Evolutionary conservation across 2,797 vertebrate species (phyloP), one percentile per base, ranked within the genome.

Genomic region (Okamejei kenojei): DNA sequence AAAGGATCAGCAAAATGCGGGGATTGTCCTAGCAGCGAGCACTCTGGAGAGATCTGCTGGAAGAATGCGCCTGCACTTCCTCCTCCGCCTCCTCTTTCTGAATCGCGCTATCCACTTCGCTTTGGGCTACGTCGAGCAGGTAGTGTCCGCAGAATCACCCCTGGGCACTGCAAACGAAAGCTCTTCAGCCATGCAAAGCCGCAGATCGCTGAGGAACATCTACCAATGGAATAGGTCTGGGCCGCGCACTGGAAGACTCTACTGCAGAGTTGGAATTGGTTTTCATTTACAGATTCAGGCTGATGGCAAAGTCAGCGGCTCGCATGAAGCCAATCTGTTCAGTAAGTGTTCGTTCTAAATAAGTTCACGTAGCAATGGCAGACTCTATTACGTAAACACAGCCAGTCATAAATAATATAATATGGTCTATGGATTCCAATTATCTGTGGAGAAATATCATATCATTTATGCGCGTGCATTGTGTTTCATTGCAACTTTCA

Each of bases 221-320:
- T 96, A 96, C 94, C 96, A 95, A 94, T 96, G 96, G 96, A 96
- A 96, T 95, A 95, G 96, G 63, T 97, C 98, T 9, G 98, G 98
- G 93, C 98, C 98, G 96, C 97, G 98, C 95, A 98, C 98, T 45
- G 98, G 98, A 95, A 97, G 98, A 94, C 97, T 99, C 35, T 99
- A 98, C 95, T 99, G 98, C 95, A 96, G 98, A 94, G 98, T 98
- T 94, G 98, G 98, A 96, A 99, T 99, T 95, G 98, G 98, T 35
- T 99, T 98, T 96, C 98, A 99, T 94, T 98, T 99, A 93, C 98
- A 99, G 96, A 98, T 99, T 95, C 98, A 99, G 95, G 97, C 97
- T 93, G 98, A 98, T 96, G 99, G 99, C 94, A 97, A 97, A 96
- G 98, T 99, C 94, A 99, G 98, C 95, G 99, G 99, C 94, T 98